Conservation (phyloP, 2,888 invertebrate species). For the Scaptomyza cyrtandrae region DNA sequence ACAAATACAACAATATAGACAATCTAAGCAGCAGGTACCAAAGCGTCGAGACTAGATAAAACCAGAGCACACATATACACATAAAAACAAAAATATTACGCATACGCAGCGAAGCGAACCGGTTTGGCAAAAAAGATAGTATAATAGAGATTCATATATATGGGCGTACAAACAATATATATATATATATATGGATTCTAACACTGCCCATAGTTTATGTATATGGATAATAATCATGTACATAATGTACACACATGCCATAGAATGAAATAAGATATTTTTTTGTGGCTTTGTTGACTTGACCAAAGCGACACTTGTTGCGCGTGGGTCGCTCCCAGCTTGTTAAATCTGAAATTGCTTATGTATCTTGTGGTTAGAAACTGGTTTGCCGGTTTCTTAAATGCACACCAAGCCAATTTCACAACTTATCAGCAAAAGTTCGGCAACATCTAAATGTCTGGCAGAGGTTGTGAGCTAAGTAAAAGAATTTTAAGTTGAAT, state of each 20-base stretch:
- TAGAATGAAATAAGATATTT: conserved; percentile 53
- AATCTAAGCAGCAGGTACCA: conserved; percentile 44
- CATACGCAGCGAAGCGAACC: conserved; percentile 69
- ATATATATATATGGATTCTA: conserved; percentile 21
- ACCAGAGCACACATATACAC: conserved; percentile 32
- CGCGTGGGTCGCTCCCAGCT: conserved; percentile 54
- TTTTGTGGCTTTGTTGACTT: conserved; percentile 38
- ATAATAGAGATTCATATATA: conserved; percentile 39
- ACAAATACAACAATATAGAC: conserved; percentile 17
- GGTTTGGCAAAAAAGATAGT: conserved; percentile 57
- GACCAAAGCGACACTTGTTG: conserved; percentile 67
- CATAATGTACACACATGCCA: conserved; percentile 11
- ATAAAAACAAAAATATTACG: conserved; percentile 49
- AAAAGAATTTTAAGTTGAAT: too few species aligned
- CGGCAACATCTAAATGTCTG: background rate
- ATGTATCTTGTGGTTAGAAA: conserved; percentile 20
- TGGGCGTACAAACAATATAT: conserved; percentile 12
- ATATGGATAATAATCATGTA: background rate
- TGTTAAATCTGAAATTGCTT: background rate
- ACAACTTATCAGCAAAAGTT: too few species aligned
- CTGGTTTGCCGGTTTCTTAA: conserved; percentile 18
- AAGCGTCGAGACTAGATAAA: conserved; percentile 37
- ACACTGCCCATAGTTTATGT: conserved; percentile 4
- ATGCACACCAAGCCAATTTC: conserved; percentile 10
- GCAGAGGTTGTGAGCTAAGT: background rate